Evolutionary conservation across 2,888 invertebrate genomes (phyloP).

Genomic region (Papilio elwesi): DNA sequence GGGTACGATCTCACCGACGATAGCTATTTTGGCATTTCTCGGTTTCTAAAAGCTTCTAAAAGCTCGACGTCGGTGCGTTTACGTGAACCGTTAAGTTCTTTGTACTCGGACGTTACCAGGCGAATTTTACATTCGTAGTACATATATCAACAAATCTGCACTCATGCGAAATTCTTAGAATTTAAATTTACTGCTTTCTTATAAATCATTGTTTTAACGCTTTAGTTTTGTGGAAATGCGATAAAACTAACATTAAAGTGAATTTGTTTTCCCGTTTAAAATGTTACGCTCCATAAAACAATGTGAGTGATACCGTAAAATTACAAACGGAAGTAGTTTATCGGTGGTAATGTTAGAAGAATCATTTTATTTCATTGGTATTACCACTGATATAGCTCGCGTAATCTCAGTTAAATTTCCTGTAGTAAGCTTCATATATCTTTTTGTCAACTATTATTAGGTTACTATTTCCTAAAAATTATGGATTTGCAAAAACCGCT

Average conservation of each 20-base stretch:
- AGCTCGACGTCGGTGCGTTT: conserved; percentile 17
- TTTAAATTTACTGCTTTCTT: conserved; percentile 7
- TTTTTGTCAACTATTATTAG: no score
- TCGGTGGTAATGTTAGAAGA: neutral
- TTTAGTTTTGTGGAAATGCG: conserved; percentile 21
- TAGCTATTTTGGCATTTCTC: conserved; percentile 14
- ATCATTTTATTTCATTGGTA: conserved; percentile 2
- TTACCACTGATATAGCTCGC: neutral
- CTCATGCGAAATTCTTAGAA: conserved; percentile 7
- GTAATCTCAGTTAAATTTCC: neutral
- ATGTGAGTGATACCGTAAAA: conserved; percentile 1
- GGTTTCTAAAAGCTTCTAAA: neutral
- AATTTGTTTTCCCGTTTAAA: conserved; percentile 23
- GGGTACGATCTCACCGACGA: conserved; percentile 18
- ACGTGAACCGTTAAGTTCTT: neutral
- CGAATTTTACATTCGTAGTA: neutral
- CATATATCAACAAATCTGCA: conserved; percentile 7
- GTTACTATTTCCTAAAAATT: no score
- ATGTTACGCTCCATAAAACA: conserved; percentile 15
- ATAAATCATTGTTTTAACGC: conserved; percentile 29
- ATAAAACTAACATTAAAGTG: conserved; percentile 18
- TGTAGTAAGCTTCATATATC: no score
- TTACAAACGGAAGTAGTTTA: conserved; percentile 3
- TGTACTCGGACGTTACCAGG: neutral
- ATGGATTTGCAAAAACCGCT: no score